Evolutionary conservation across 2,888 invertebrate species (phyloP).

Genomic region (Tanaodytes sp.): DNA sequence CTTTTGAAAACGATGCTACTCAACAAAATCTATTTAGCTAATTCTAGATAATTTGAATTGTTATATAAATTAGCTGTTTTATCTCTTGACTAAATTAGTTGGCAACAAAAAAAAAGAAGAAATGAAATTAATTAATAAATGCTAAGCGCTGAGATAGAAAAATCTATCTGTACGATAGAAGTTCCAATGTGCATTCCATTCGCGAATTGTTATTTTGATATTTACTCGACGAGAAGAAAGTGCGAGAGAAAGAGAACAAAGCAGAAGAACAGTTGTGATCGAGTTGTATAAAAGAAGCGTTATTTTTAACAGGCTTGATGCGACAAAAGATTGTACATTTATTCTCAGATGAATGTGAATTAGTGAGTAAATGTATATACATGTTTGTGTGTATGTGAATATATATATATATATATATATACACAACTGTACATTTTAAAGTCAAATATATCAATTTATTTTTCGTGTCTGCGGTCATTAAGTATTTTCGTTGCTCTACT

Average conservation of each 20-base stretch:
- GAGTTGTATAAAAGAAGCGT: constrained; percentile 17
- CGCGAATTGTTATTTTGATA: constrained; percentile 51
- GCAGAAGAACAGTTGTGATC: too few relatives aligned
- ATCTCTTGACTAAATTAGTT: constrained; percentile 48
- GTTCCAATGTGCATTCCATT: constrained; percentile 53
- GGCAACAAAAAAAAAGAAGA: constrained; percentile 41
- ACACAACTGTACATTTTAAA: constrained; percentile 64
- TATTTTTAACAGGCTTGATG: constrained; percentile 34
- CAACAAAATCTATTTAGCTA: constrained; percentile 83
- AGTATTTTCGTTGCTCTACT: constrained; percentile 41
- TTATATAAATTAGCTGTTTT: constrained; percentile 53
- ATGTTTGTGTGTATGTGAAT: constrained; percentile 57
- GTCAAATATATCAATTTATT: constrained; percentile 71
- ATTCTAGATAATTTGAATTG: constrained; percentile 61
- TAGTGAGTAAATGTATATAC: constrained; percentile 63
- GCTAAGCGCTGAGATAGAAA: too few relatives aligned
- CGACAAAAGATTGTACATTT: constrained; percentile 50
- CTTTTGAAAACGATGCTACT: constrained; percentile 91
- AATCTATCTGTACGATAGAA: constrained; percentile 46
- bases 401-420: constrained; percentile 54
- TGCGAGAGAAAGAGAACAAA: not conserved
- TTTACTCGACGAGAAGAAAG: constrained; percentile 33
- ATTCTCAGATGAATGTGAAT: constrained; percentile 43
- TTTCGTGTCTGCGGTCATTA: constrained; percentile 63
- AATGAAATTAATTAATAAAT: too few relatives aligned